These are phyloP conservation scores for Maconellicoccus hirsutus DNA, from an alignment of 1,140 invertebrate species.

Conservation along the genomic window DNA sequence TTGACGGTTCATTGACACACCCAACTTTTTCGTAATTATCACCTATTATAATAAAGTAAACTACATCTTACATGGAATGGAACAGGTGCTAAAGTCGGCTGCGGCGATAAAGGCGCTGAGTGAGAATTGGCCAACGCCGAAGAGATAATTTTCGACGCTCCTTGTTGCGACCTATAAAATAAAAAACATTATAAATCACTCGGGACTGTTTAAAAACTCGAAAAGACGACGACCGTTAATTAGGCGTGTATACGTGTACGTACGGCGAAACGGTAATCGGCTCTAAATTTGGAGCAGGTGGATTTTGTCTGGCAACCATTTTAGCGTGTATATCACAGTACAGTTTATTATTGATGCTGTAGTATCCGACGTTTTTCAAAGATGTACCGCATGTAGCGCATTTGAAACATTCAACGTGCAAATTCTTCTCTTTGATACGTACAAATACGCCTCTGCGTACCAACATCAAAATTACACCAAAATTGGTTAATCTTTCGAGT, in stretches of 20 bases:
- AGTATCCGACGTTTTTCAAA: slow-evolving; percentile 91
- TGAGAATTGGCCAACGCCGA: not conserved
- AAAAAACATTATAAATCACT: no score
- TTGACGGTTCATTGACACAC: no score
- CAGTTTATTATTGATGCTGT: slow-evolving; percentile 88
- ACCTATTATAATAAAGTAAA: no score
- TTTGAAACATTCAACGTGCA: slow-evolving; percentile 95
- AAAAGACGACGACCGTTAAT: not conserved
- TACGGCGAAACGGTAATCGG: slow-evolving; percentile 69
- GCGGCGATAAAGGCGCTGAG: slow-evolving; percentile 30
- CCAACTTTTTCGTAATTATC: no score
- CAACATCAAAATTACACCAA: slow-evolving; percentile 28
- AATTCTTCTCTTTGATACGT: slow-evolving; percentile 87
- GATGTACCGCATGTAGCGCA: slow-evolving; percentile 89
- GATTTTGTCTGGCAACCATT: slow-evolving; percentile 69
- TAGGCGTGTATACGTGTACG: not conserved
- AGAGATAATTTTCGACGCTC: not conserved
- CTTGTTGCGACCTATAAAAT: not conserved
- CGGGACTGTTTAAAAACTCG: no score
- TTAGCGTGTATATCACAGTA: slow-evolving; percentile 94
- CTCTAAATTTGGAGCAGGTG: slow-evolving; percentile 57
- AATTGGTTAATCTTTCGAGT: no score
- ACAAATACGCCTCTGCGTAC: slow-evolving; percentile 88
- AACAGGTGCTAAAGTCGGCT: slow-evolving; percentile 34
- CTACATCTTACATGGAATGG: slow-evolving; percentile 36